Percentiles rank a stretch among this genome's conserved stretches.
These are phyloP conservation scores for Probaryconus sp. DNA, from an alignment of 1,140 invertebrate species.

Conservation along the genomic window DNA sequence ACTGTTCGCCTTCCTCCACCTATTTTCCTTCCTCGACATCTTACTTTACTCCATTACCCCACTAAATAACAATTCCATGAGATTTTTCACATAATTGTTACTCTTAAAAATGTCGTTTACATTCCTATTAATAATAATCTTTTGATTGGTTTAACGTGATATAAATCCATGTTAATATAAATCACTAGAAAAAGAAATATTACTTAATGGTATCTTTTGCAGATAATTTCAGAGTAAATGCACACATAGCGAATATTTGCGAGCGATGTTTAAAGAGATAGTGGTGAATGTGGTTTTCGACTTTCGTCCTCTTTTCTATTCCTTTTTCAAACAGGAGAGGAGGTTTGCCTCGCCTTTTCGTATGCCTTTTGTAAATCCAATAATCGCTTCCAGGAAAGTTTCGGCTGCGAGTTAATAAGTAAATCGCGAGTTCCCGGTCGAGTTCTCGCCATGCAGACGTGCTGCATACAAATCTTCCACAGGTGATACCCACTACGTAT, in stretches of 20 bases:
- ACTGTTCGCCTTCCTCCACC: neutral
- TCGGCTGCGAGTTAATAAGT: conserved; percentile 61
- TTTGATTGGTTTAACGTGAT: no score
- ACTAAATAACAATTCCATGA: no score
- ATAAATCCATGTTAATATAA: no score
- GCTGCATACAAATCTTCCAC: conserved; percentile 60
- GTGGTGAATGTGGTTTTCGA: conserved; percentile 18
- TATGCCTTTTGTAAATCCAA: conserved; percentile 60
- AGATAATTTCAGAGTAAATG: conserved; percentile 20
- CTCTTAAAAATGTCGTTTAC: no score
- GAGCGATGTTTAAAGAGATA: conserved; percentile 14
- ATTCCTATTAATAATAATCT: no score
- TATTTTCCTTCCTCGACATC: neutral
- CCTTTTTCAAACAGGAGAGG: conserved; percentile 54
- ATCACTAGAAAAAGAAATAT: no score
- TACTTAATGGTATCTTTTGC: no score
- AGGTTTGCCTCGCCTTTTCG: conserved; percentile 56
- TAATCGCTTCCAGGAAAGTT: conserved; percentile 64
- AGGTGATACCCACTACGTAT: no score
- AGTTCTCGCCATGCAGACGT: conserved; percentile 53
- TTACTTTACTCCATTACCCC: neutral
- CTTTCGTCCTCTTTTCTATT: conserved; percentile 59
- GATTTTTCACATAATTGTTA: no score
- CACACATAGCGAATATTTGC: conserved; percentile 27
- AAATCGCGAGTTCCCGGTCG: conserved; percentile 61